Conservation (phyloP, 92 coral and sea anemone genomes). For the Epizoanthus illoricatus region DNA sequence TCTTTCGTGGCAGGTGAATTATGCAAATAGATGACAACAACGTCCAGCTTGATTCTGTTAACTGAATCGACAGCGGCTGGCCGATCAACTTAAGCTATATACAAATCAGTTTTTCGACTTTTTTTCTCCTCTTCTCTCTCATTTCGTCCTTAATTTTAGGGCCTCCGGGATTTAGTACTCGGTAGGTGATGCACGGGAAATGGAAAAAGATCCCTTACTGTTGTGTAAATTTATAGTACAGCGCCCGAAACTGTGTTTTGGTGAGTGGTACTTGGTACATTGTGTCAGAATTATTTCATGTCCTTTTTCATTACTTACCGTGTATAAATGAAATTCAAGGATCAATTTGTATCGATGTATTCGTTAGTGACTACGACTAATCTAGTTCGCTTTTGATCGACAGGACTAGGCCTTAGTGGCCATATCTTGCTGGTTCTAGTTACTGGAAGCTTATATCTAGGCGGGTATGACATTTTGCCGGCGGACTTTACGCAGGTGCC, state of each 20-base stretch:
- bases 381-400: conserved; percentile 6
- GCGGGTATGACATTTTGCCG: conserved; percentile 88
- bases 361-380: background rate
- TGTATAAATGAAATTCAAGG: background rate
- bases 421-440: conserved; percentile 69
- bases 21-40: conserved; percentile 8
- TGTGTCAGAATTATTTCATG: background rate
- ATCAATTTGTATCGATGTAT: background rate
- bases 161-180: background rate
- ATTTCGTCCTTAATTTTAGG: background rate
- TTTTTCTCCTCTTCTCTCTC: background rate
- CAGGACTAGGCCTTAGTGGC: conserved; percentile 77
- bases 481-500: conserved; percentile 94
- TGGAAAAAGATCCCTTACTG: conserved; percentile 33
- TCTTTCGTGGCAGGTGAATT: conserved; percentile 18
- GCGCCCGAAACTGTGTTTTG: conserved; percentile 67
- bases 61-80: background rate
- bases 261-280: conserved; percentile 45
- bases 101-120: background rate
- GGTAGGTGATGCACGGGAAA: conserved; percentile 2
- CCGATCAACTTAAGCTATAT: background rate
- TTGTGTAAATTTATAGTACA: conserved; percentile 60
- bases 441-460: conserved; percentile 71
- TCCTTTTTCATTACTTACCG: background rate
- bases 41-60: conserved; percentile 3